These are phyloP conservation scores for Delia radicum DNA, from an alignment of 1,140 invertebrate genomes.

Conservation along the genomic window DNA sequence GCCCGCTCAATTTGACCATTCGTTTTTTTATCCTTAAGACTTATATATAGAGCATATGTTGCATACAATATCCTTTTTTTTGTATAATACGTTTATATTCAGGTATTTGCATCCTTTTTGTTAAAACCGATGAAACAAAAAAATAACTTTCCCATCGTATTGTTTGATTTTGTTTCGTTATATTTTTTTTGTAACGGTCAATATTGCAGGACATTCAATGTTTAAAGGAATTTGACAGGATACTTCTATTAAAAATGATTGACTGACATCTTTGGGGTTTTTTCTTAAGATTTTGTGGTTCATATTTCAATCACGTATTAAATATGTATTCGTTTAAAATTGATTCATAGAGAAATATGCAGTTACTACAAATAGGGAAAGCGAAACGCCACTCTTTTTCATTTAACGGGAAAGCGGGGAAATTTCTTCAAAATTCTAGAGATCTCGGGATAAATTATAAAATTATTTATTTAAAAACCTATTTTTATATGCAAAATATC, in stretches of 20 bases:
- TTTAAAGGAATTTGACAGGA: background rate
- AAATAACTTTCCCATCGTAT: slow-evolving; percentile 9
- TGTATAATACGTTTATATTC: background rate
- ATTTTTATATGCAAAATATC: too few species aligned
- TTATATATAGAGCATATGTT: background rate
- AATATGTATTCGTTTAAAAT: too few species aligned
- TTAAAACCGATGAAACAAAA: background rate
- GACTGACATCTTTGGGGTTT: background rate
- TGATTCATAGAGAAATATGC: too few species aligned
- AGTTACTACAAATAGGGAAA: too few species aligned
- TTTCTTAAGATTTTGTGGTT: background rate
- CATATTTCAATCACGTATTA: background rate
- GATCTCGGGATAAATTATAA: too few species aligned
- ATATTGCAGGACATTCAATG: background rate
- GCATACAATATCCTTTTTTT: background rate
- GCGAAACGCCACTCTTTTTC: too few species aligned
- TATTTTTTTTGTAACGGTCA: slow-evolving; percentile 13
- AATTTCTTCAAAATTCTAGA: too few species aligned
- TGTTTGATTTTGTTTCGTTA: background rate
- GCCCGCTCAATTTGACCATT: background rate
- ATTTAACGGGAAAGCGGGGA: too few species aligned
- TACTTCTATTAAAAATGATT: background rate
- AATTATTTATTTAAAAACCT: too few species aligned
- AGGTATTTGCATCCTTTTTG: slow-evolving; percentile 9
- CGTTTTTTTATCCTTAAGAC: background rate